These are phyloP conservation scores for Varroa destructor DNA, from an alignment of 1,140 invertebrate species.

Conservation along the genomic window DNA sequence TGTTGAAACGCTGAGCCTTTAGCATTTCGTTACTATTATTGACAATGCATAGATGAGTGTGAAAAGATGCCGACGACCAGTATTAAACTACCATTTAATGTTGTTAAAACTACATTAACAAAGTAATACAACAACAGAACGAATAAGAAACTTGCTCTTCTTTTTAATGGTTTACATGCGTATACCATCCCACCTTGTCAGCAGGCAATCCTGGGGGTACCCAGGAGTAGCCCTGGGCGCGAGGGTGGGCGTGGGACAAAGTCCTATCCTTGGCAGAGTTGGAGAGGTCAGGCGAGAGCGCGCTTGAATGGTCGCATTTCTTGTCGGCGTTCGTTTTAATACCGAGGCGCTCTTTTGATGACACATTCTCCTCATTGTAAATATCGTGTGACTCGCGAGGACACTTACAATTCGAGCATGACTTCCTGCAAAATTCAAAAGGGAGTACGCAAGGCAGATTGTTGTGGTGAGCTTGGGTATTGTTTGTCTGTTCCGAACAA, in stretches of 20 bases:
- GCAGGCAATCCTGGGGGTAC: conserved; percentile 59
- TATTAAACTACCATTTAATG: too few species aligned
- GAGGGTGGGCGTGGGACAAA: conserved; percentile 34
- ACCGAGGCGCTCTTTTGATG: conserved; percentile 61
- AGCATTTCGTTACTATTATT: too few species aligned
- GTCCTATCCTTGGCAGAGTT: not conserved
- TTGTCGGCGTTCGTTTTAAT: conserved; percentile 45
- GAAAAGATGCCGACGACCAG: too few species aligned
- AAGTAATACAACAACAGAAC: too few species aligned
- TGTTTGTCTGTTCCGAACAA: too few species aligned
- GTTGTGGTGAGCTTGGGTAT: not conserved
- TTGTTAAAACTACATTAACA: too few species aligned
- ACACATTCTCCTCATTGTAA: conserved; percentile 71
- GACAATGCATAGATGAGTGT: too few species aligned
- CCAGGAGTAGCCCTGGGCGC: conserved; percentile 60
- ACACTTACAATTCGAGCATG: conserved; percentile 74
- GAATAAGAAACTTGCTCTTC: too few species aligned
- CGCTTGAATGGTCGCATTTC: conserved; percentile 10
- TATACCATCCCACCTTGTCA: conserved; percentile 44
- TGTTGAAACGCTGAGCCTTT: too few species aligned
- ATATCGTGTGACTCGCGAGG: conserved; percentile 68
- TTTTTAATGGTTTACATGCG: too few species aligned
- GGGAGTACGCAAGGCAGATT: not conserved
- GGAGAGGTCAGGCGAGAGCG: too few species aligned
- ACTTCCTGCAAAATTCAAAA: conserved; percentile 51